Conservation (phyloP, 2,888 invertebrate genomes). For the Tenthredo scrophulariae region DNA sequence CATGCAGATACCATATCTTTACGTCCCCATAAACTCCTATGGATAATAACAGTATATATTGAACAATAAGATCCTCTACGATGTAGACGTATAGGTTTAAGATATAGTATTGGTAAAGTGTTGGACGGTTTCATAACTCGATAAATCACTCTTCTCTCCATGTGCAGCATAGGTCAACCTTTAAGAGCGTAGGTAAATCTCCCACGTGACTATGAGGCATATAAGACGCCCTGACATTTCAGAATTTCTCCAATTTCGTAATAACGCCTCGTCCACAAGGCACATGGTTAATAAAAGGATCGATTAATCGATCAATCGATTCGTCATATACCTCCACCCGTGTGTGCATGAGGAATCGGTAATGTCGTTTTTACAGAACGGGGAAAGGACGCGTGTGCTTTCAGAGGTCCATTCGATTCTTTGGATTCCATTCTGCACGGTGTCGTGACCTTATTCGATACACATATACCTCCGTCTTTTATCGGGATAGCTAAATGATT, state of each 20-base stretch:
- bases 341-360: too few relatives aligned
- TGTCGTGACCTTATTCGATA: too few relatives aligned
- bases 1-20: too few relatives aligned
- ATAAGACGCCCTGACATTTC: conserved; percentile 35
- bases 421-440: too few relatives aligned
- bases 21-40: too few relatives aligned
- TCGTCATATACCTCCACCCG: background rate
- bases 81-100: background rate
- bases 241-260: conserved; percentile 31
- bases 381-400: too few relatives aligned
- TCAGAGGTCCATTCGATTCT: too few relatives aligned
- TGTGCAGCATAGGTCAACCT: conserved; percentile 25
- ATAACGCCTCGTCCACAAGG: background rate
- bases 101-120: background rate
- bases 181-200: conserved; percentile 32
- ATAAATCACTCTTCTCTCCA: conserved; percentile 35
- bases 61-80: conserved; percentile 27
- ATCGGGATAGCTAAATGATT: too few relatives aligned
- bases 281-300: background rate
- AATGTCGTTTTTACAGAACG: too few relatives aligned
- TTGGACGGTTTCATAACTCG: conserved; percentile 46
- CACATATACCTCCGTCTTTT: too few relatives aligned
- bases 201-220: conserved; percentile 11
- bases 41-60: background rate
- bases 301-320: background rate